Percentiles rank a stretch among this genome's conserved stretches.
These are phyloP conservation scores for Herminia tarsipennalis DNA, from an alignment of 2,888 invertebrate species.

Conservation along the genomic window DNA sequence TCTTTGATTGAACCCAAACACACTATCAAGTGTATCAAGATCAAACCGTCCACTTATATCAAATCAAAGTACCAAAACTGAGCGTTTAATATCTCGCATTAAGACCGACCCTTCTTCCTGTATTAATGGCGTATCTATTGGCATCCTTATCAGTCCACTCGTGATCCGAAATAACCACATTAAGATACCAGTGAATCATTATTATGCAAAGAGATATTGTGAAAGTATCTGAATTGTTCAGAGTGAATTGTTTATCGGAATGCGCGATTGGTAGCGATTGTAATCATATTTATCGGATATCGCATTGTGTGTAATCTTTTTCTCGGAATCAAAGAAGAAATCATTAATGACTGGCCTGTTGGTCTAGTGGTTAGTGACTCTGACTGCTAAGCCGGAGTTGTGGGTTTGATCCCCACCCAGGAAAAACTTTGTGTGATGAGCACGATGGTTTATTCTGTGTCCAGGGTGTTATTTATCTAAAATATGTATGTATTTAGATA, in stretches of 20 bases:
- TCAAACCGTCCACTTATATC: conserved; percentile 37
- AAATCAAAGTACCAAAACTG: conserved; percentile 23
- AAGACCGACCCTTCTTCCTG: conserved; percentile 44
- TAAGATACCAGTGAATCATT: conserved; percentile 63
- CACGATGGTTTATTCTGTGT: no score
- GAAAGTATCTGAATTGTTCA: conserved; percentile 44
- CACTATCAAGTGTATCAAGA: conserved; percentile 24
- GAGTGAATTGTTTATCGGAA: conserved; percentile 37
- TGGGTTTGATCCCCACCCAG: no score
- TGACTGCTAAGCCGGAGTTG: no score
- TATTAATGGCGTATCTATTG: conserved; percentile 63
- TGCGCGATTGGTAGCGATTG: conserved; percentile 24
- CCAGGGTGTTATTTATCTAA: no score
- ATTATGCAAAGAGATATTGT: conserved; percentile 45
- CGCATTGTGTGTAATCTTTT: no score
- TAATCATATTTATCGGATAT: no score
- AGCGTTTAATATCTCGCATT: conserved; percentile 46
- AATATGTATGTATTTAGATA: no score
- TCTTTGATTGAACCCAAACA: conserved; percentile 13
- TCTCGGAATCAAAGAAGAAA: no score
- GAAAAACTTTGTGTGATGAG: no score
- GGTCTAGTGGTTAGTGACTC: no score
- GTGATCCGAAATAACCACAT: conserved; percentile 67
- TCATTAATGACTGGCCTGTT: no score
- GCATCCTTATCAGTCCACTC: conserved; percentile 71